phyloP scores from a whole-genome alignment of 2,797 vertebrate genomes.

The Helarctos malayanus region DNA sequence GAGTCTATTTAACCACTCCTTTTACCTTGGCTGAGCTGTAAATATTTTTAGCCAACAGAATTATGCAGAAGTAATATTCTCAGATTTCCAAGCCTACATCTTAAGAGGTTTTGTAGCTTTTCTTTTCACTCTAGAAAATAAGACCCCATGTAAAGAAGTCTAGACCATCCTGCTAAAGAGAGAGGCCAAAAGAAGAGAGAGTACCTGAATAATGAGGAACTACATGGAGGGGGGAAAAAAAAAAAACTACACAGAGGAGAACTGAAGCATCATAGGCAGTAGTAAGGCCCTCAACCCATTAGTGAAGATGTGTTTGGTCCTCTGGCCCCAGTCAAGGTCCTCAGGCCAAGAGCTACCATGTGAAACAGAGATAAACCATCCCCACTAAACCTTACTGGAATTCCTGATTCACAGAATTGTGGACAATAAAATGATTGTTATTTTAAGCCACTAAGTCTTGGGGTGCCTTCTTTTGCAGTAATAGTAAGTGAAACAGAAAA shows the following conservation, averaged over 20 bases:
- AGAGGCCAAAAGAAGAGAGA: not conserved
- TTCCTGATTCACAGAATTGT: not conserved
- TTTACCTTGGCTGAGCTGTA: not conserved
- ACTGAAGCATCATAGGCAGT: not conserved
- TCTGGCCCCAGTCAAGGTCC: not conserved
- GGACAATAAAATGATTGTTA: not conserved
- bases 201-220: not conserved
- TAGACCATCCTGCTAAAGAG: not conserved
- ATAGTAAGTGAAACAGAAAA: not conserved
- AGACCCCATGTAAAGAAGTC: not conserved
- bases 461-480: not conserved
- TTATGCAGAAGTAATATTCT: not conserved
- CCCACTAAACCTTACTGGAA: not conserved
- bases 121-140: not conserved
- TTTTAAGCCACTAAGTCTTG: not conserved
- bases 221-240: not conserved
- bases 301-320: not conserved
- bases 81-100: not conserved
- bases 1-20: not conserved
- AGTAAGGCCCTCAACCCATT: not conserved
- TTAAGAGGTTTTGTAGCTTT: not conserved
- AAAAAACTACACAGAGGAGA: not conserved
- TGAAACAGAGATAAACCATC: not conserved
- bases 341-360: not conserved
- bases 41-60: not conserved